Evolutionary conservation across 2,888 invertebrate genomes (phyloP), one percentile per base, ranked within the genome.

Genomic region (Yponomeuta evonymella): DNA sequence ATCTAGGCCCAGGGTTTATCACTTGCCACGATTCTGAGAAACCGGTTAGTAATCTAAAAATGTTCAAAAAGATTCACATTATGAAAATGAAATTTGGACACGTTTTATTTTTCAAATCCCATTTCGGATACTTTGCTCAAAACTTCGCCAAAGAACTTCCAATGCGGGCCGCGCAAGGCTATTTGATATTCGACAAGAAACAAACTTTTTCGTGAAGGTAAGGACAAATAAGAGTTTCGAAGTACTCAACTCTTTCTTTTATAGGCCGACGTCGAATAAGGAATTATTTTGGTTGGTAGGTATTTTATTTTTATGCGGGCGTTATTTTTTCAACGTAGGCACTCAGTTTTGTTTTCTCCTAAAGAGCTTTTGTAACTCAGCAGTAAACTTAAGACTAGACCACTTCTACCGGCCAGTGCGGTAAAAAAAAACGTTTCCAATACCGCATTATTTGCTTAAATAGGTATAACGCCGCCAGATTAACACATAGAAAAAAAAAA

Each of bases 121-220:
- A 75, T 75, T 74, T 82, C 80, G 83, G 84, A 89, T 89, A 82
- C 43, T 67, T 67, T 67, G 15, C 30, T 9, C 29, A 9, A 15
- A 69, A 33, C 51, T 58, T 58, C 51, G 51, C 51, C 15, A 58
- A 15, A 75, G 76, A 75, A 77, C 77, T 79, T 78, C 79, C 78
- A 80, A 90, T 91, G 89, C 90, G 89, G 89, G 89, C 84, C 74
- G 78, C 80, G 80, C 73, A 78, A 73, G 78, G 76, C 80, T 81
- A 82, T 85, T 58, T 81, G 70, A 62, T 70, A 63, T 65, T 70
- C 63, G 67, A 15, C 68, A 33, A 69, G 43, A 12, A 58, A 30
- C 30, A 15, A 66, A 70, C 66, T 70, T 70, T 65, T 65, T 48
- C 69, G 68, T 68, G 29, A 68, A 58, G 68, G 68, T 68, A 68